These are phyloP conservation scores for Sturnira hondurensis DNA, from an alignment of 2,113 vertebrate species.

Conservation along the genomic window DNA sequence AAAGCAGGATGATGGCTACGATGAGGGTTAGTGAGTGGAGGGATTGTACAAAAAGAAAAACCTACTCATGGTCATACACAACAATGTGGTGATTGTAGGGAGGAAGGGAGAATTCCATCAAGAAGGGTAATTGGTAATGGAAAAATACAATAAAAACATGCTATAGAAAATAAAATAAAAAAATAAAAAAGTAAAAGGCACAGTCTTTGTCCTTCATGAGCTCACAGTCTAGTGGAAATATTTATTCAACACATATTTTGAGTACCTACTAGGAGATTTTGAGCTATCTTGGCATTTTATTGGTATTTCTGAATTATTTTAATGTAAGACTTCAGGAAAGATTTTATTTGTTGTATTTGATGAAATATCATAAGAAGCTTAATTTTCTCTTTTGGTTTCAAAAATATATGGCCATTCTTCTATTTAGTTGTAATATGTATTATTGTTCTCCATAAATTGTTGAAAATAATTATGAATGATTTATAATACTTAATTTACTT, in stretches of 20 bases:
- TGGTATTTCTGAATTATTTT: background rate
- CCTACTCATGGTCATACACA: too few species aligned
- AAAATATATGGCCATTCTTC: background rate
- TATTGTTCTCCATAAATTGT: background rate
- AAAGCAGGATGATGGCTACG: too few species aligned
- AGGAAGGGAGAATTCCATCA: too few species aligned
- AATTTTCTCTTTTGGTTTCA: background rate
- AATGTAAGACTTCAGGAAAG: background rate
- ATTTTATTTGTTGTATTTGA: background rate
- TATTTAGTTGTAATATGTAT: background rate
- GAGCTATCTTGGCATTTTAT: background rate
- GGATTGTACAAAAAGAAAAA: too few species aligned
- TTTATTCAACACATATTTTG: background rate
- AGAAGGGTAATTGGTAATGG: too few species aligned
- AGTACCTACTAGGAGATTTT: background rate
- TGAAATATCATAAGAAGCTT: background rate
- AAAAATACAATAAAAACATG: too few species aligned
- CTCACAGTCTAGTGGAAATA: background rate
- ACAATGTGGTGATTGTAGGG: too few species aligned
- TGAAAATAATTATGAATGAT: background rate
- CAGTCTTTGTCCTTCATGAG: too few species aligned
- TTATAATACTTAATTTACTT: background rate
- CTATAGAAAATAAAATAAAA: background rate
- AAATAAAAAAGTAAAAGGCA: background rate
- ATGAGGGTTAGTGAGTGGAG: too few species aligned